Base-by-base conservation (phyloP, 2,888 invertebrate genomes). In the Diaprepes abbreviatus region DNA sequence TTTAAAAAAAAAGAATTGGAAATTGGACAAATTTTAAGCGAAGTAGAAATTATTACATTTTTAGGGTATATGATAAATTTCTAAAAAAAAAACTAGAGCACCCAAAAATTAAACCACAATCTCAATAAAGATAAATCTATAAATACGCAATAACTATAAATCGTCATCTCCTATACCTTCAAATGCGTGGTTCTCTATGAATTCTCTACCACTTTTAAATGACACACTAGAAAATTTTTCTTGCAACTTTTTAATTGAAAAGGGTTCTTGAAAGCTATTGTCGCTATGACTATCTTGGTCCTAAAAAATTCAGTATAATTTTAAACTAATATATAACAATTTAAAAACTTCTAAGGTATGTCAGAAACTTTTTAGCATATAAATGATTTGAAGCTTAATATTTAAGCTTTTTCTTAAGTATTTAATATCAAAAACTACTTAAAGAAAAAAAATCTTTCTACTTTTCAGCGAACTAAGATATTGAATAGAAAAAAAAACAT, bases 141-240 rank as follows among this genome's bases (percentile, higher is more conserved):
- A 50, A 62, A 24, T 24, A 38, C 19, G 28, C 45, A 48, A 60
- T 57, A 55, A 65, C 87, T 88, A 94, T 78, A 94, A 87, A 85
- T 97, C 97, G 78, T 97, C 97, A 81, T 98, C 97, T 2, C 96
- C 96, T 75, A 98, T 97, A 55, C 94, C 95, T 84, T 96, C 95
- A 82, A 97, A 98, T 17, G 96, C 95, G 83, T 94, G 93, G 85
- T 96, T 96, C 81, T 95, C 95, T 71, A 94, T 91, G 74, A 91
- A 90, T 78, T 91, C 92, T 76, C 88, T 88, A 24, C 89, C 89
- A 69, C 89, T 86, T 78, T 90, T 91, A 82, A 91, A 92, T 24
- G 91, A 89, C 54, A 91, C 92, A 0, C 89, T 90, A 1, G 88
- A 87, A 75, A 93, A 89, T 81, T 92, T 92, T 74, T 92, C 90